Evolutionary conservation across 1,140 invertebrate species (phyloP).

Genomic region (Dendroctonus valens): DNA sequence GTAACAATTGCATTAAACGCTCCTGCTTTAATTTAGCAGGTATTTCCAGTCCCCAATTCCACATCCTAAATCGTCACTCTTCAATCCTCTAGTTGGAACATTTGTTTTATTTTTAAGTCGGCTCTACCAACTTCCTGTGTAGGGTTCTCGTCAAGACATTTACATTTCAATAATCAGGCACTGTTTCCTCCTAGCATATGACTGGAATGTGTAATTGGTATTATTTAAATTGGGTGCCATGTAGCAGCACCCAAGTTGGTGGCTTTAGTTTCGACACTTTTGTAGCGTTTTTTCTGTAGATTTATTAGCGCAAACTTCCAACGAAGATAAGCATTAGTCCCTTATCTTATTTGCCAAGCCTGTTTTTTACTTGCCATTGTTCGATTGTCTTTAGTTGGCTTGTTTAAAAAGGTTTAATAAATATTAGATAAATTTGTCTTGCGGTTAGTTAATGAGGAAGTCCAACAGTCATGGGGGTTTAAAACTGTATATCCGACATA

Average conservation of each 20-base stretch:
- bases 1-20: too few relatives aligned
- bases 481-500: background rate
- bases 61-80: background rate
- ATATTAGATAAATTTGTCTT: background rate
- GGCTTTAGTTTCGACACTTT: too few relatives aligned
- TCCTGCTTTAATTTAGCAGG: background rate
- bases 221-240: slow-evolving; percentile 17
- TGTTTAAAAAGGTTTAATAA: background rate
- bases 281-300: too few relatives aligned
- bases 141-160: slow-evolving; percentile 22
- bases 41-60: background rate
- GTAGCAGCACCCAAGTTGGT: too few relatives aligned
- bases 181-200: slow-evolving; percentile 39
- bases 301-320: too few relatives aligned
- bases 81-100: background rate
- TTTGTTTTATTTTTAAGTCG: slow-evolving; percentile 35
- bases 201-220: slow-evolving; percentile 41
- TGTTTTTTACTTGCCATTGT: too few relatives aligned
- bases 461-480: background rate
- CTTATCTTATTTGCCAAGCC: too few relatives aligned
- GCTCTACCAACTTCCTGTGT: slow-evolving; percentile 40
- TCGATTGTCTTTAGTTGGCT: too few relatives aligned
- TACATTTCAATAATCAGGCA: slow-evolving; percentile 37
- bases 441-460: background rate
- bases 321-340: too few relatives aligned